Conservation (phyloP, 1,140 invertebrate species). For the Diuraphis noxia region DNA sequence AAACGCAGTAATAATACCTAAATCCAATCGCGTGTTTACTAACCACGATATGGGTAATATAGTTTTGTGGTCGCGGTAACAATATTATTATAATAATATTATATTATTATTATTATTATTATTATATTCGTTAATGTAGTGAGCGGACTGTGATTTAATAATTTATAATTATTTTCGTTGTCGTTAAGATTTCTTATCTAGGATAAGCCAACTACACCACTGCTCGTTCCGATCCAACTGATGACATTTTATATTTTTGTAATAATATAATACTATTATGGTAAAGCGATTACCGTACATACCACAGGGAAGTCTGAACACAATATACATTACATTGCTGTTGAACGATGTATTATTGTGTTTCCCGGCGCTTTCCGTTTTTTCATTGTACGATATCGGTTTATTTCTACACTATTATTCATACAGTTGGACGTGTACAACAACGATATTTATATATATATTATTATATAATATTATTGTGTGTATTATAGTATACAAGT, state of each 20-base stretch:
- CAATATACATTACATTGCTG: background rate
- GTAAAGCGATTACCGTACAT: background rate
- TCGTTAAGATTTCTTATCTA: constrained; percentile 22
- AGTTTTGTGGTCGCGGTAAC: background rate
- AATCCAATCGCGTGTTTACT: background rate
- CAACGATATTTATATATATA: no score
- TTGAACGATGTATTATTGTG: background rate
- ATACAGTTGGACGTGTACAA: background rate
- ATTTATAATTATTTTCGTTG: background rate
- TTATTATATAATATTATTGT: background rate
- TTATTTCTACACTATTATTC: background rate
- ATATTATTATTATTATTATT: background rate
- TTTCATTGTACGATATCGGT: background rate
- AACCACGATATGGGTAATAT: background rate
- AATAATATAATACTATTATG: background rate
- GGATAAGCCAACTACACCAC: background rate
- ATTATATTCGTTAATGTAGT: background rate
- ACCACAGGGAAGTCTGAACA: background rate
- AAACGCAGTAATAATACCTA: background rate
- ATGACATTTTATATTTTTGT: background rate
- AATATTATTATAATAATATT: background rate
- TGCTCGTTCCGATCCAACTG: background rate
- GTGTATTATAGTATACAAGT: background rate
- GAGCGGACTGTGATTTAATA: background rate
- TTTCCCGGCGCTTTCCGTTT: background rate